Evolutionary conservation across 2,888 invertebrate species (phyloP).

Genomic region (Cephus pygmeus): DNA sequence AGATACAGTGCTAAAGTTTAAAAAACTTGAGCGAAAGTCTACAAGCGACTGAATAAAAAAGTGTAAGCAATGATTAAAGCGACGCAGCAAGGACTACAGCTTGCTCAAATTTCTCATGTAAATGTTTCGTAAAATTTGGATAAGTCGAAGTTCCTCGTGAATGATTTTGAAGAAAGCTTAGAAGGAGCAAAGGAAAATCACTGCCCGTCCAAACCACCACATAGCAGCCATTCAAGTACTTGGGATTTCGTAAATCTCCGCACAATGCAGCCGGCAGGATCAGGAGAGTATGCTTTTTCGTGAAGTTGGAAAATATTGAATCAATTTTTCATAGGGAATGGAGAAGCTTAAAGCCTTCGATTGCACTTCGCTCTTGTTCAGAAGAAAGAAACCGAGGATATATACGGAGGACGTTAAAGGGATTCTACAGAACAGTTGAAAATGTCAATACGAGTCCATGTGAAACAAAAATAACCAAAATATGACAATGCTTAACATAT

Average conservation of each 20-base stretch:
- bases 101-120: background rate
- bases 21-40: background rate
- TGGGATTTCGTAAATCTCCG: slow-evolving; percentile 27
- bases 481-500: background rate
- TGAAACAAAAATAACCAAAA: background rate
- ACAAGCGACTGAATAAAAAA: background rate
- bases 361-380: slow-evolving; percentile 7
- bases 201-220: slow-evolving; percentile 6
- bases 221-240: slow-evolving; percentile 1
- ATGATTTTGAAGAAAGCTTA: background rate
- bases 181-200: background rate
- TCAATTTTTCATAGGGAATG: slow-evolving; percentile 47
- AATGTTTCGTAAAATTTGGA: background rate
- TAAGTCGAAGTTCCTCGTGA: background rate
- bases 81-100: background rate
- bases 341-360: slow-evolving; percentile 39
- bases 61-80: background rate
- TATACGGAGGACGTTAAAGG: background rate
- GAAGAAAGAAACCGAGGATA: slow-evolving; percentile 12
- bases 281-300: slow-evolving; percentile 32
- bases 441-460: background rate
- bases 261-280: slow-evolving; percentile 27
- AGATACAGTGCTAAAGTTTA: background rate
- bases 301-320: slow-evolving; percentile 49
- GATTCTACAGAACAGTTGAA: slow-evolving; percentile 10